phyloP scores from a whole-genome alignment of 1,140 invertebrate species.

The Musca domestica region DNA sequence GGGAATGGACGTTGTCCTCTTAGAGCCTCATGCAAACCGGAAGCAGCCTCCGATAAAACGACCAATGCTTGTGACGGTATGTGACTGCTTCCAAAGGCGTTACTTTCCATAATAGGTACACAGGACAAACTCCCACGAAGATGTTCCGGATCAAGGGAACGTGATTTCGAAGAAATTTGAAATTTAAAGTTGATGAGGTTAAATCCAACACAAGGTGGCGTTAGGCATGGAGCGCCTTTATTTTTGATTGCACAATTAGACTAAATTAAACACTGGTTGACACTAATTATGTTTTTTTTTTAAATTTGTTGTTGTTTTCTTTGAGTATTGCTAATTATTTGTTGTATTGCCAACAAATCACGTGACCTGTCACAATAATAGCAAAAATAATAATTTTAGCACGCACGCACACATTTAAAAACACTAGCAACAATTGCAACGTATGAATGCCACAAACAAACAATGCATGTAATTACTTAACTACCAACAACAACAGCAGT shows the following conservation, averaged over 20 bases:
- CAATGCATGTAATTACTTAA: not conserved
- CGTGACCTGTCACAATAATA: conserved; percentile 16
- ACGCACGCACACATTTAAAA: not conserved
- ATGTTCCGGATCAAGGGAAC: not conserved
- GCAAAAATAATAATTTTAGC: too few relatives aligned
- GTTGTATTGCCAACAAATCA: not conserved
- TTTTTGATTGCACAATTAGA: too few relatives aligned
- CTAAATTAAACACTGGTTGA: too few relatives aligned
- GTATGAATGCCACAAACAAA: not conserved
- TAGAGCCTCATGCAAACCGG: conserved; percentile 70
- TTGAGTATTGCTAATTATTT: not conserved
- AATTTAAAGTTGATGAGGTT: too few relatives aligned
- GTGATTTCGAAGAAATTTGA: too few relatives aligned
- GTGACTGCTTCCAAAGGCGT: conserved; percentile 58
- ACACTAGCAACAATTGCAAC: not conserved
- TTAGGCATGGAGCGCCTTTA: too few relatives aligned
- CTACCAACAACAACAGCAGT: not conserved
- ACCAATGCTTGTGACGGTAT: conserved; percentile 76
- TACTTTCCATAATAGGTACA: conserved; percentile 52
- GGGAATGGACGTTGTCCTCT: conserved; percentile 70
- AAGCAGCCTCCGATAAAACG: conserved; percentile 75
- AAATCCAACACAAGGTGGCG: too few relatives aligned
- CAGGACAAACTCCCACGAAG: not conserved
- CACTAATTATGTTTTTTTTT: too few relatives aligned
- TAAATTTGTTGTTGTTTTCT: not conserved